These are phyloP conservation scores for Lordiphosa collinella DNA, from an alignment of 1,140 invertebrate species.

Conservation along the genomic window DNA sequence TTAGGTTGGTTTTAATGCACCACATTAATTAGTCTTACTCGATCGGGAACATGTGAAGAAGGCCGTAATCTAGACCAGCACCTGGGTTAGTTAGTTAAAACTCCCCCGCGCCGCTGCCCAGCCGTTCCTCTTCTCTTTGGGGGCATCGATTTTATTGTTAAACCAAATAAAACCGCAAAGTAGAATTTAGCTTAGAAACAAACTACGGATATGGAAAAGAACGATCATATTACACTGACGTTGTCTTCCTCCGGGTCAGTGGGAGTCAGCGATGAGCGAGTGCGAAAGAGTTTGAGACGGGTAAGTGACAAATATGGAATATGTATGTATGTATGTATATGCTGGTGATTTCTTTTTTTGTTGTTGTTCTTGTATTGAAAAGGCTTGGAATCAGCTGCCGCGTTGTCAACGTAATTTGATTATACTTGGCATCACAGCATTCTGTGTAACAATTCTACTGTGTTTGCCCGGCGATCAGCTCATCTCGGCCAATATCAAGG, in stretches of 20 bases:
- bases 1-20: neutral
- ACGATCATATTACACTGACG: conserved; percentile 66
- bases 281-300: conserved; percentile 63
- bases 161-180: conserved; percentile 5
- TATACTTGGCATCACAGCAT: conserved; percentile 81
- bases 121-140: neutral
- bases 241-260: conserved; percentile 35
- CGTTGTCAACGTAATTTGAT: conserved; percentile 88
- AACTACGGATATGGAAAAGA: conserved; percentile 43
- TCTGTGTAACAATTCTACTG: conserved; percentile 57
- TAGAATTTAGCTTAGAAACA: neutral
- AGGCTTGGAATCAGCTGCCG: conserved; percentile 93
- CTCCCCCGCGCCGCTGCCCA: neutral
- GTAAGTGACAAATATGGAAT: conserved; percentile 34
- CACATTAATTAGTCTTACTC: conserved; percentile 3
- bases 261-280: conserved; percentile 32
- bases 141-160: conserved; percentile 36
- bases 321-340: conserved; percentile 1
- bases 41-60: conserved; percentile 10
- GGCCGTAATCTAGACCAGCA: conserved; percentile 1
- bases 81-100: conserved; percentile 21
- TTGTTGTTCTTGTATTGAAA: conserved; percentile 47
- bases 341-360: neutral
- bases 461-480: conserved; percentile 63
- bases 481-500: conserved; percentile 27